Conservation (phyloP, 2,888 invertebrate genomes). For the Argynnis bischoffii region DNA sequence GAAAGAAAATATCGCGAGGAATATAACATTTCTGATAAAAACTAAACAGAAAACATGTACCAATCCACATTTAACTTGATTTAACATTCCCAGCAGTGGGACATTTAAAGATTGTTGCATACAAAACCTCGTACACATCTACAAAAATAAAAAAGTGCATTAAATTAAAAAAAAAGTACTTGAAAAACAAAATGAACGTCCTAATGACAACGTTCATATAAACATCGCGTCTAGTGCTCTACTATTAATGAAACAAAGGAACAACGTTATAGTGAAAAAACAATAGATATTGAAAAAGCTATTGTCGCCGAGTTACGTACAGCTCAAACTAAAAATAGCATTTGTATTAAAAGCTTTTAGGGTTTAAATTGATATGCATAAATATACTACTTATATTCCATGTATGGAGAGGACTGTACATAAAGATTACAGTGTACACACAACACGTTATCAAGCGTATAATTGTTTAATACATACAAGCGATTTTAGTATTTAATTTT, state of each 20-base stretch:
- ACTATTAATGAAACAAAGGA: slow-evolving; percentile 23
- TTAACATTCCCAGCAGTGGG: too few species aligned
- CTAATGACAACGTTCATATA: slow-evolving; percentile 5
- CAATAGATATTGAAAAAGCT: slow-evolving; percentile 13
- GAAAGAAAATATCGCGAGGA: too few species aligned
- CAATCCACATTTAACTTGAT: too few species aligned
- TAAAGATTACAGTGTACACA: slow-evolving; percentile 1
- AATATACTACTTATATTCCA: not conserved
- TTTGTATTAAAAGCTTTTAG: slow-evolving; percentile 11
- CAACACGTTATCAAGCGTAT: slow-evolving; percentile 16
- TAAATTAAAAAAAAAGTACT: not conserved
- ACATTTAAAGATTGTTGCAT: too few species aligned
- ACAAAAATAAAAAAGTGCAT: not conserved
- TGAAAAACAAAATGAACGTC: not conserved
- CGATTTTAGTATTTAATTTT: not conserved
- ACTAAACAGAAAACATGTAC: too few species aligned
- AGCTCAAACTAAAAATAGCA: slow-evolving; percentile 17
- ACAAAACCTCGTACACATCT: too few species aligned
- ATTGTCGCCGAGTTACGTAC: slow-evolving; percentile 8
- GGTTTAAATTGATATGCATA: not conserved
- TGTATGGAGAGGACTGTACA: not conserved
- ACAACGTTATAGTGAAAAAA: slow-evolving; percentile 9
- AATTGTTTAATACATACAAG: not conserved
- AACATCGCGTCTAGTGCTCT: slow-evolving; percentile 8
- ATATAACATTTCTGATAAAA: too few species aligned